Evolutionary conservation across 2,888 invertebrate genomes (phyloP).

Genomic region (Standfussiana lucernea): DNA sequence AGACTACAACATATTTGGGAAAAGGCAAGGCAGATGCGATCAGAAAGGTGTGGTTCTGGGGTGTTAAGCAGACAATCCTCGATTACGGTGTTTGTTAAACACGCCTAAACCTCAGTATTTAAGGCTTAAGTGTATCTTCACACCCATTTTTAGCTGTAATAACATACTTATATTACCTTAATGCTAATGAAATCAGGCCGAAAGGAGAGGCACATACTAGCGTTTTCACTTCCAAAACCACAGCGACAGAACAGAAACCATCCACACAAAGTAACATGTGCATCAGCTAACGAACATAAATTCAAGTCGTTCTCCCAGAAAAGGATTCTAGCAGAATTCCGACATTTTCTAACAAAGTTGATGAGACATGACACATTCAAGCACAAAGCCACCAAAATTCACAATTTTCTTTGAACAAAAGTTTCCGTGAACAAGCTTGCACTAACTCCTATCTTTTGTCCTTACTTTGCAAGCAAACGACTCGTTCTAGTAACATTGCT

Average conservation of each 20-base stretch:
- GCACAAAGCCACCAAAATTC: conserved; percentile 18
- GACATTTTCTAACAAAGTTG: conserved; percentile 27
- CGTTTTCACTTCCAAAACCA: too few species aligned
- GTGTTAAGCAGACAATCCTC: too few species aligned
- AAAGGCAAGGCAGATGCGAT: too few species aligned
- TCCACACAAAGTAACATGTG: background rate
- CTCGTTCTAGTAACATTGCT: conserved; percentile 18
- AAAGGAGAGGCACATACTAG: too few species aligned
- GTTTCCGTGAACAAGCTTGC: conserved; percentile 21
- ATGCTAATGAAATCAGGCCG: too few species aligned
- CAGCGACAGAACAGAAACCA: background rate
- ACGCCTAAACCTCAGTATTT: too few species aligned
- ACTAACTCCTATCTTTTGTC: conserved; percentile 18
- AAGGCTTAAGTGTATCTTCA: too few species aligned
- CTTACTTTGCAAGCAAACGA: conserved; percentile 19
- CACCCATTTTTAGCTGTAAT: too few species aligned
- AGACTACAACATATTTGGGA: too few species aligned
- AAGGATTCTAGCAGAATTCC: conserved; percentile 19
- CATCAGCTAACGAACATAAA: conserved; percentile 13
- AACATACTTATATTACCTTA: too few species aligned
- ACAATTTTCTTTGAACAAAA: conserved; percentile 30
- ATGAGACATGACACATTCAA: conserved; percentile 36
- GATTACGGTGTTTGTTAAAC: too few species aligned
- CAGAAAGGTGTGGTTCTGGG: too few species aligned
- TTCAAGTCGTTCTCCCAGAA: background rate